phyloP scores from a whole-genome alignment of 2,113 vertebrate genomes.

The Eudyptes chrysolophus region DNA sequence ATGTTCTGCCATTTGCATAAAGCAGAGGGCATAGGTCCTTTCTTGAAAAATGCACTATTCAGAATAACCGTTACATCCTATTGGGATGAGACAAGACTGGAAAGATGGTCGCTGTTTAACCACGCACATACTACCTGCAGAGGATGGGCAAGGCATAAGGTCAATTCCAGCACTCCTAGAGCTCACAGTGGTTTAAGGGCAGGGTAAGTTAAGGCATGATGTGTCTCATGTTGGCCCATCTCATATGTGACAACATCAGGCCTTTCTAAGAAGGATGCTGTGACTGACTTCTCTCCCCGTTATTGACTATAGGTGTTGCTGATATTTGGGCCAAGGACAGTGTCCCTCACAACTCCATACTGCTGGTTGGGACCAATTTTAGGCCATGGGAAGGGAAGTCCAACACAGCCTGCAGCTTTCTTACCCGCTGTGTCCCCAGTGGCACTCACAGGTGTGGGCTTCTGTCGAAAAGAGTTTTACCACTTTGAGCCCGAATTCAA shows the following conservation, averaged over 20 bases:
- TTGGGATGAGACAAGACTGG: background rate
- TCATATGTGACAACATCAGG: too few species aligned
- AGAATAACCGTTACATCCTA: background rate
- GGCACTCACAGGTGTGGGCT: background rate
- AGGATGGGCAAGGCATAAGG: background rate
- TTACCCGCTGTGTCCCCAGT: background rate
- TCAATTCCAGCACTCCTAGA: background rate
- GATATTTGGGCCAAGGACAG: background rate
- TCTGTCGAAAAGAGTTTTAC: background rate
- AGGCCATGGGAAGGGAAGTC: background rate
- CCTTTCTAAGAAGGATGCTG: background rate
- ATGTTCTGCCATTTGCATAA: background rate
- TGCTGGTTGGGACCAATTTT: background rate
- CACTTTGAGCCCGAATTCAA: background rate
- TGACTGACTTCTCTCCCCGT: background rate
- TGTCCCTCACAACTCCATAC: background rate
- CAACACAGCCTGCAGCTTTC: background rate
- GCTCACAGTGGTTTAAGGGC: background rate
- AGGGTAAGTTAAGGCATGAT: background rate
- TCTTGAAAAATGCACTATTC: background rate
- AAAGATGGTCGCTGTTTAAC: background rate
- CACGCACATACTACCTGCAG: accelerated
- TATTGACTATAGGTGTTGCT: background rate
- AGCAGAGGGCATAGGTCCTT: background rate
- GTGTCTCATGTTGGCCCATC: accelerated